A percentile compares a stretch with the other conserved stretches of the same genome.
Evolutionary conservation across 1,140 invertebrate species (phyloP).

Genomic region (Euura lappo): DNA sequence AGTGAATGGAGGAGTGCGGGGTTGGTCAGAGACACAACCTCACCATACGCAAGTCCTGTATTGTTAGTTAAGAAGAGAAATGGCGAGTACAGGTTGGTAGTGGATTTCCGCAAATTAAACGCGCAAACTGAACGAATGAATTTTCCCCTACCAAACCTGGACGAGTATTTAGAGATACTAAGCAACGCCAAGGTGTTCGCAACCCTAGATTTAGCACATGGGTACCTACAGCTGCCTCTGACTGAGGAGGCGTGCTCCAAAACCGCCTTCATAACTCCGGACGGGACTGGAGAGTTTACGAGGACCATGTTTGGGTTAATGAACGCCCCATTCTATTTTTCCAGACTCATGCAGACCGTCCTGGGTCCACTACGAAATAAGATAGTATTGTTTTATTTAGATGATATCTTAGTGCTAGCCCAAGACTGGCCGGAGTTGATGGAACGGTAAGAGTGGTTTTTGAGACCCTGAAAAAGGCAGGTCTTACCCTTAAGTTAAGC

Average conservation of each 20-base stretch:
- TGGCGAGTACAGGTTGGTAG: slow-evolving; percentile 43
- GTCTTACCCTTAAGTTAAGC: slow-evolving; percentile 33
- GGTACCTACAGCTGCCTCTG: slow-evolving; percentile 47
- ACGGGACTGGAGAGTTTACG: slow-evolving; percentile 32
- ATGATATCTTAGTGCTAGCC: slow-evolving; percentile 16
- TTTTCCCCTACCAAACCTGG: slow-evolving; percentile 46
- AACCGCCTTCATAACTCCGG: slow-evolving; percentile 51
- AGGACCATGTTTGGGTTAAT: slow-evolving; percentile 21
- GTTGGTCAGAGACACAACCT: slow-evolving; percentile 33
- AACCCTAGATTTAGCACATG: slow-evolving; percentile 58
- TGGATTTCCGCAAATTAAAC: slow-evolving; percentile 51
- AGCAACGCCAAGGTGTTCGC: slow-evolving; percentile 42
- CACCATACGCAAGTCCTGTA: slow-evolving; percentile 40
- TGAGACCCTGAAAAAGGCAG: slow-evolving; percentile 21
- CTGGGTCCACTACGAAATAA: slow-evolving; percentile 16
- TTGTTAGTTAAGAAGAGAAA: slow-evolving; percentile 46
- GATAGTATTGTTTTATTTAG: slow-evolving; percentile 15
- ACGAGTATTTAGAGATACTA: slow-evolving; percentile 39
- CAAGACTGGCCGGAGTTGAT: slow-evolving; percentile 42
- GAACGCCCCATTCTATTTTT: slow-evolving; percentile 23
- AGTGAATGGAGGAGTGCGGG: slow-evolving; percentile 37
- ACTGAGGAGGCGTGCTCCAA: slow-evolving; percentile 41
- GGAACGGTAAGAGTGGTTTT: slow-evolving; percentile 40
- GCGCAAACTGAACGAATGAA: slow-evolving; percentile 42
- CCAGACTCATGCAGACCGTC: slow-evolving; percentile 17